phyloP scores from a whole-genome alignment of 2,888 invertebrate genomes.

The Dryobotodes eremita region DNA sequence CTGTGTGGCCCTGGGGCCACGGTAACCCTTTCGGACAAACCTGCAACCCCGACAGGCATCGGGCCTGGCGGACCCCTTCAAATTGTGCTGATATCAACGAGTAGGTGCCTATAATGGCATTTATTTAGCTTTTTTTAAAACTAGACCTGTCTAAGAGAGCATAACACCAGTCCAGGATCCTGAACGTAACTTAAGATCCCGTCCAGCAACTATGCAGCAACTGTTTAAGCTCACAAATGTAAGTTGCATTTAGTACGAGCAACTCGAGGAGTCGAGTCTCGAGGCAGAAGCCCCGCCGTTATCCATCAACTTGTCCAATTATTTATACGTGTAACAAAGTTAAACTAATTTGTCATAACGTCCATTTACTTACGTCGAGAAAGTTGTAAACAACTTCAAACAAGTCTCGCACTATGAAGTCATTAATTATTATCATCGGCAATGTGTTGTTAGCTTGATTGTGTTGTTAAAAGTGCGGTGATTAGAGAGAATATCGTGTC shows the following conservation, averaged over 20 bases:
- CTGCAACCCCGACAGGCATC: no score
- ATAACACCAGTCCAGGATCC: conserved; percentile 6
- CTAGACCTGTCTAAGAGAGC: background rate
- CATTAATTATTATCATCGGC: conserved; percentile 58
- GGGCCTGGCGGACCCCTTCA: no score
- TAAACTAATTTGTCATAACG: conserved; percentile 66
- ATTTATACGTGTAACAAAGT: conserved; percentile 60
- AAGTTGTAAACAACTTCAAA: conserved; percentile 62
- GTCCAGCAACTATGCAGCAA: conserved; percentile 45
- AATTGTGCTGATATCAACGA: no score
- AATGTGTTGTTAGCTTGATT: conserved; percentile 35
- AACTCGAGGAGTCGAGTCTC: conserved; percentile 23
- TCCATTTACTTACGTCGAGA: conserved; percentile 63
- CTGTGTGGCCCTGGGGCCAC: no score
- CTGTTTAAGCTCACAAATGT: conserved; percentile 58
- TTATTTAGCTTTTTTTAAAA: no score
- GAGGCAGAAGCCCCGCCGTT: conserved; percentile 34
- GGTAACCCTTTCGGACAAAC: no score
- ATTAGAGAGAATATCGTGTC: conserved; percentile 7
- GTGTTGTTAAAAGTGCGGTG: conserved; percentile 9
- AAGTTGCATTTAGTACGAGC: conserved; percentile 53
- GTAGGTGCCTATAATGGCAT: background rate
- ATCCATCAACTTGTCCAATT: conserved; percentile 60
- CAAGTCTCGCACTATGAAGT: conserved; percentile 56
- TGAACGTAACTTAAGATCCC: conserved; percentile 18